Conservation (phyloP, 2,888 invertebrate genomes). For the Epistrophe grossulariae region DNA sequence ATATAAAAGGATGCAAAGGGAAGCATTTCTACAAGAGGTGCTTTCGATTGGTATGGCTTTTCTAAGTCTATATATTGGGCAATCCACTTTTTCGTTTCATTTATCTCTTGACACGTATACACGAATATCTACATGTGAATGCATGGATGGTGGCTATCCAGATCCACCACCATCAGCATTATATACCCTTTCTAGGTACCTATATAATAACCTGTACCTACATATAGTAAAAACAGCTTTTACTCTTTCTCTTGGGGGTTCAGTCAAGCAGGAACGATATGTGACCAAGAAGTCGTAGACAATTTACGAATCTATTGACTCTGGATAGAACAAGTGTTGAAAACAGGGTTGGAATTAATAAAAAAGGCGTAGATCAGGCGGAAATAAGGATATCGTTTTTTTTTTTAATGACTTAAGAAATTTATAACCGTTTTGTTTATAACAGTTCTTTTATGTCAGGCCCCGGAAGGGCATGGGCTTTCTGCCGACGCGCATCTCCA, state of each 20-base stretch:
- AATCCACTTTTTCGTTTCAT: conserved; percentile 41
- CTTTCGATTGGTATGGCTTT: conserved; percentile 53
- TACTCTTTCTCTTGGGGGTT: conserved; percentile 24
- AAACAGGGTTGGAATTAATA: background rate
- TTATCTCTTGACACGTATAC: conserved; percentile 39
- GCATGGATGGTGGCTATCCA: conserved; percentile 4
- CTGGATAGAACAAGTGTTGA: conserved; percentile 7
- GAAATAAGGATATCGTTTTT: too few relatives aligned
- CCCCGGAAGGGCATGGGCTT: too few relatives aligned
- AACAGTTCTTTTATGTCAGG: too few relatives aligned
- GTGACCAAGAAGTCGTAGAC: conserved; percentile 57
- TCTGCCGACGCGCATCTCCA: too few relatives aligned
- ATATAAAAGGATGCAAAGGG: conserved; percentile 22
- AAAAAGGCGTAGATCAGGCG: too few relatives aligned
- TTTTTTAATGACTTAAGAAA: too few relatives aligned
- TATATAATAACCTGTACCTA: background rate
- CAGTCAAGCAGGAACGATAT: conserved; percentile 29
- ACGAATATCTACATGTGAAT: conserved; percentile 5
- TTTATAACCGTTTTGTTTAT: too few relatives aligned
- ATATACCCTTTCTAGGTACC: conserved; percentile 3
- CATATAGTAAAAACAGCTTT: conserved; percentile 12
- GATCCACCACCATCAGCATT: conserved; percentile 6
- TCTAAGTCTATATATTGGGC: conserved; percentile 38
- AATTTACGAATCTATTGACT: conserved; percentile 67
- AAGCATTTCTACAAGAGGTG: conserved; percentile 33